Base-by-base conservation (phyloP, 2,888 invertebrate species). In the Nomada hirtipes region DNA sequence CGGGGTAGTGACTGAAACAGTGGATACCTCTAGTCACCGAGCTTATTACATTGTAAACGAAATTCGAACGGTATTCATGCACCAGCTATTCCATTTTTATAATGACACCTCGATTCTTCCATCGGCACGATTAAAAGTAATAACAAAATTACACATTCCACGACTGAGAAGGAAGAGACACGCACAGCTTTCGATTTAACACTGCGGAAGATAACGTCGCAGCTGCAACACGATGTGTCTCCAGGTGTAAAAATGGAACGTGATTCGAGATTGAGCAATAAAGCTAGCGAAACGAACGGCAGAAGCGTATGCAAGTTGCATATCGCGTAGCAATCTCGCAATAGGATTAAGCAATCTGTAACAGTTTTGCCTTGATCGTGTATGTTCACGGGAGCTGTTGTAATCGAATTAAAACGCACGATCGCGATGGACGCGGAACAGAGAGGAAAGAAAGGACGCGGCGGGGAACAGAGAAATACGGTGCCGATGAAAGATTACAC, bases 1-100 rank as follows among this genome's bases (percentile, higher is more conserved):
- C 86, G 90, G 90, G 88, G 86, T 84, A 84, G 88, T 89, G 88
- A 87, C 90, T 92, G 89, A 91, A 92, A 91, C 92, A 91, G 90
- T 91, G 89, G 89, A 89, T 89, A 89, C 88, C 85, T 89, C 89
- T 86, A 88, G 85, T 88, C 83, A 82, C 84, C 82, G 67, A 70
- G 79, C 84, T 85, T 67, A 67, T 73, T 73, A 72, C 71, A 53
- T 63, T 84, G 82, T 83, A 85, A 85, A 85, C 82, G 84, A 85
- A 88, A 83, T 87, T 88, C 70, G 76, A 64, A 73, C 76, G 59
- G 64, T 53, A 71, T 53, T 57, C 70, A 64, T 67, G 36, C 78
- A 81, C 79, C 82, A 78, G 73, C 76, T 65, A 71, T 59, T n/a
- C 13, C 29, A n/a, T 55, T 47, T 61, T 15, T 50, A 10, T 52